Conservation (phyloP, 2,888 invertebrate genomes). For the Theretra japonica region DNA sequence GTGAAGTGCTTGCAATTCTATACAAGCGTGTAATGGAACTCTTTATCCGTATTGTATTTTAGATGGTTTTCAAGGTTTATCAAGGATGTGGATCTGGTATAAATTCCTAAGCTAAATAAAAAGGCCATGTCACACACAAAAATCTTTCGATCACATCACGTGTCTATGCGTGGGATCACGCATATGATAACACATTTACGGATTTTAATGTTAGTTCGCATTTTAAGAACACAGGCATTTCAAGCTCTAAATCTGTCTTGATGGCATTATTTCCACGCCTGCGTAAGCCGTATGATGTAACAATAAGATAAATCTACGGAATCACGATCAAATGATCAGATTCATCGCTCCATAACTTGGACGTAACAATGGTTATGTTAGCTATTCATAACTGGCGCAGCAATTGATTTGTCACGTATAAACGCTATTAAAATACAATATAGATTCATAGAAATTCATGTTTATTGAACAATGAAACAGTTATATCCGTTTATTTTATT, state of each 20-base stretch:
- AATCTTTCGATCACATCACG: no score
- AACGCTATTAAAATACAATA: not conserved
- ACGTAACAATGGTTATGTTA: constrained; percentile 9
- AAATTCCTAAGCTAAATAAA: no score
- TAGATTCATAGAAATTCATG: not conserved
- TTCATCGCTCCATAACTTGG: constrained; percentile 11
- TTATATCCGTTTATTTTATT: not conserved
- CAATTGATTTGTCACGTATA: constrained; percentile 19
- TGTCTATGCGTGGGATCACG: not conserved
- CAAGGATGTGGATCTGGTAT: no score
- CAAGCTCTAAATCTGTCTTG: not conserved
- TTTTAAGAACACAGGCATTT: not conserved
- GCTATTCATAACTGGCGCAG: not conserved
- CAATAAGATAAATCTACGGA: constrained; percentile 13
- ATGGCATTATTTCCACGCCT: not conserved
- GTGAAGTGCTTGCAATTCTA: no score
- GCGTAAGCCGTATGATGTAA: constrained; percentile 1
- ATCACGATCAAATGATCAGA: constrained; percentile 26
- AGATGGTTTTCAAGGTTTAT: no score
- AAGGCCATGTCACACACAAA: no score
- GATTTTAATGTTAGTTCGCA: not conserved
- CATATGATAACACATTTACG: not conserved
- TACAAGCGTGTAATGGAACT: no score
- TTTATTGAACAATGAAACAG: not conserved
- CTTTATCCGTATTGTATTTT: no score